Evolutionary conservation across 2,797 vertebrate genomes (phyloP).

Genomic region (Aeoliscus strigatus): DNA sequence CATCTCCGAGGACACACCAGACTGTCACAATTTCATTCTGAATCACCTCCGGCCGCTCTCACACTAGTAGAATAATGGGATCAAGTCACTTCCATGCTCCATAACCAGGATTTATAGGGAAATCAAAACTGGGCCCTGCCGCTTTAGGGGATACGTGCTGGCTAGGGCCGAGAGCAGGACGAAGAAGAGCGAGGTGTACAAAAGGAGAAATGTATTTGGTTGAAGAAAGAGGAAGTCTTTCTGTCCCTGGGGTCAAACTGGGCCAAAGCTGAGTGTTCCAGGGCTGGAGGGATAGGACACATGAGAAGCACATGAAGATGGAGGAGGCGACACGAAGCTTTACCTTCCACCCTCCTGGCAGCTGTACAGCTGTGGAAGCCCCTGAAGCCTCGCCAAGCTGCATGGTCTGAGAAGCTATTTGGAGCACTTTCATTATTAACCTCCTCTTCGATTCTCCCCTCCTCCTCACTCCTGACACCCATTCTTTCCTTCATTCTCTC

Average conservation of each 20-base stretch:
- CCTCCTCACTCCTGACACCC: conserved; percentile 25
- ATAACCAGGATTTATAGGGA: conserved; percentile 76
- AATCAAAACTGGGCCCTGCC: conserved; percentile 68
- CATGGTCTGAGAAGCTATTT: conserved; percentile 45
- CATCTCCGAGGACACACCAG: conserved; percentile 48
- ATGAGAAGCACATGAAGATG: background rate
- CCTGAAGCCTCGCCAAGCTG: conserved; percentile 48
- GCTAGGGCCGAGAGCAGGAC: conserved; percentile 52
- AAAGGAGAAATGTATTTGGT: conserved; percentile 51
- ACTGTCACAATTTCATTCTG: conserved; percentile 63
- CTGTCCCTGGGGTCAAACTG: conserved; percentile 39
- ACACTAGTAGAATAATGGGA: conserved; percentile 72
- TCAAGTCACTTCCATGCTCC: conserved; percentile 69
- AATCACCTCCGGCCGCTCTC: conserved; percentile 66
- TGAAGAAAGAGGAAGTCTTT: conserved; percentile 9
- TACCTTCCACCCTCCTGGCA: conserved; percentile 51
- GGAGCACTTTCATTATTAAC: conserved; percentile 64
- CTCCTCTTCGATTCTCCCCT: conserved; percentile 14
- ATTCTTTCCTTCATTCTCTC: conserved; percentile 24
- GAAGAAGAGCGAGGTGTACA: conserved; percentile 40
- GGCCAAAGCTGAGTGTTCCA: conserved; percentile 25
- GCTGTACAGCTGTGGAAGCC: too few species aligned
- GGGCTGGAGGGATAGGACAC: conserved; percentile 2
- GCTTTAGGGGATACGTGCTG: conserved; percentile 59
- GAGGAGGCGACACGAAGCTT: conserved; percentile 35